Base-by-base conservation (phyloP, 1,140 invertebrate genomes). In the Solenopsis fugax region DNA sequence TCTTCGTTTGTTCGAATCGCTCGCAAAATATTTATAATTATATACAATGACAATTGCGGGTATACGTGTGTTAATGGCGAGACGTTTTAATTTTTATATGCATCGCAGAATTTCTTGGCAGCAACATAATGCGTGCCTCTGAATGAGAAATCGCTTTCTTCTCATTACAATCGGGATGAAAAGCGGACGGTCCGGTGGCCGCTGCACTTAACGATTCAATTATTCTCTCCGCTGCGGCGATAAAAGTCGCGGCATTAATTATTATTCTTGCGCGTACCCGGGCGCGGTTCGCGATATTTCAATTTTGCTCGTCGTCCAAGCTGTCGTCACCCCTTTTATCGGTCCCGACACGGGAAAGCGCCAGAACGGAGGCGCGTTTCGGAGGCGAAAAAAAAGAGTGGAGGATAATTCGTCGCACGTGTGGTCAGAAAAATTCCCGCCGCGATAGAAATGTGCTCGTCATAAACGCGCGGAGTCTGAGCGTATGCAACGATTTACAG, bases 241-340 rank as follows among this genome's bases (percentile, higher is more conserved):
- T 80, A 45, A 69, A 69, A 65, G 52, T 86, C 69, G 67, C 29
- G 88, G 67, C 84, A 73, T 76, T 90, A 90, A 90, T 90, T 90
- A 90, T 90, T 90, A 90, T 90, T 90, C 89, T 64, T 72, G 24
- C 86, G 58, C 75, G 50, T 65, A 18, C 34, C 60, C 80, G 60
- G 85, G 86, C 67, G 67, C 76, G 86, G 86, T 89, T 89, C 88
- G 92, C 87, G 91, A 93, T 93, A 93, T 93, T 93, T 90, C 92
- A 93, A 93, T 93, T 89, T 89, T 86, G 72, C 91, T 92, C 82
- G 91, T 93, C 91, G 78, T 82, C 89, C 92, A 93, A 92, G 92
- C 92, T 93, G 93, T 90, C 92, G 92, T 93, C 88, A 62, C 88
- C 78, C 52, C 88, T 87, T 86, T 81, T 69, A 89, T 75, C 67